Conservation (phyloP, 2,113 vertebrate genomes). For the Nibea albiflora region DNA sequence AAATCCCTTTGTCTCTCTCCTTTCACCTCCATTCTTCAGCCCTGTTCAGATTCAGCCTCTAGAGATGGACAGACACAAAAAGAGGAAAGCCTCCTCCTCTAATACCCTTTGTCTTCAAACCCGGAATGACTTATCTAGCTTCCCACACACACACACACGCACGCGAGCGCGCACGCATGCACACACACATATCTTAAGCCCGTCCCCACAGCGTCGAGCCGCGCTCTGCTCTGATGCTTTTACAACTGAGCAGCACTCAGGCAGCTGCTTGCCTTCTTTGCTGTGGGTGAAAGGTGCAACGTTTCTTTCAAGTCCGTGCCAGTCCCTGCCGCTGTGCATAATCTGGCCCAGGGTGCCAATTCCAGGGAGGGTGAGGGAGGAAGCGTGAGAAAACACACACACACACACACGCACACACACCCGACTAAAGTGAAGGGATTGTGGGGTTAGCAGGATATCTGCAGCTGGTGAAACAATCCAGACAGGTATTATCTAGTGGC, state of each 20-base stretch:
- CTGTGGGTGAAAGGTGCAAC: constrained; percentile 55
- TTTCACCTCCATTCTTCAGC: constrained; percentile 42
- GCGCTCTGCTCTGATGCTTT: constrained; percentile 33
- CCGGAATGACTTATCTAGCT: constrained; percentile 39
- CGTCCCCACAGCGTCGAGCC: constrained; percentile 8
- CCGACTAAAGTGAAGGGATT: constrained; percentile 5
- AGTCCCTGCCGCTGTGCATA: constrained; percentile 42
- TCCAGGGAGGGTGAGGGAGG: constrained; percentile 1
- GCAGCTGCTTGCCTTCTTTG: constrained; percentile 44
- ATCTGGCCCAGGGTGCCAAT: constrained; percentile 32
- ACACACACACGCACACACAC: constrained; percentile 23
- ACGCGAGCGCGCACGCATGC: not conserved
- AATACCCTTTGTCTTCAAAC: constrained; percentile 64
- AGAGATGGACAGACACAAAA: constrained; percentile 48
- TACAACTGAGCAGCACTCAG: constrained; percentile 30
- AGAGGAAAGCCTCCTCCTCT: constrained; percentile 40
- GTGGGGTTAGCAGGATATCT: constrained; percentile 19
- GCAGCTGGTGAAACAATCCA: constrained; percentile 32
- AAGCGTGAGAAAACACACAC: constrained; percentile 11
- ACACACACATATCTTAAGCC: constrained; percentile 1
- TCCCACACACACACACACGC: constrained; percentile 14
- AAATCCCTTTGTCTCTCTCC: constrained; percentile 52
- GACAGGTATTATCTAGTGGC: constrained; percentile 39
- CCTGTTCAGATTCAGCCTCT: constrained; percentile 38
- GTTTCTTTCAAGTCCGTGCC: constrained; percentile 48